Conservation (phyloP, 2,888 invertebrate species). For the Furcula furcula region DNA sequence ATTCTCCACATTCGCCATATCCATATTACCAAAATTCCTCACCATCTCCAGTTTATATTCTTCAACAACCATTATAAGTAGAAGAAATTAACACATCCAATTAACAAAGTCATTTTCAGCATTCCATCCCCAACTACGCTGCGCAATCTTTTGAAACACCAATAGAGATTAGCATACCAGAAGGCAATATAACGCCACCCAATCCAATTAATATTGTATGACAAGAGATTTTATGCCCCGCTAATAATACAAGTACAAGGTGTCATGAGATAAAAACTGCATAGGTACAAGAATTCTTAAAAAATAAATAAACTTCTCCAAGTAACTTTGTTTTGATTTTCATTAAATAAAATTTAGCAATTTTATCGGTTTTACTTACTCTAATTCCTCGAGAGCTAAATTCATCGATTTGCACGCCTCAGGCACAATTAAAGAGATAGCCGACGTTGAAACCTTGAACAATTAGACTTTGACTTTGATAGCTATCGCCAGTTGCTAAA, state of each 20-base stretch:
- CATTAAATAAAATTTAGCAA: background rate
- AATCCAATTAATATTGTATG: background rate
- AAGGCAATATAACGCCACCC: background rate
- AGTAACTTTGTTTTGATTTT: background rate
- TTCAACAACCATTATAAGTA: too few relatives aligned
- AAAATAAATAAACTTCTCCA: background rate
- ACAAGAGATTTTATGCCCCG: too few relatives aligned
- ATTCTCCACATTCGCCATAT: conserved; percentile 3
- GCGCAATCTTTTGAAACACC: too few relatives aligned
- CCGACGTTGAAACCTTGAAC: conserved; percentile 31
- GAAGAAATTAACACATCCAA: too few relatives aligned
- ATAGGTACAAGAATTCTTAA: background rate
- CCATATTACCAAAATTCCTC: background rate
- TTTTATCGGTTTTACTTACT: conserved; percentile 21
- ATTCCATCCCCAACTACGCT: too few relatives aligned
- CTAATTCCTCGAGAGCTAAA: conserved; percentile 29
- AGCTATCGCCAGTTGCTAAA: conserved; percentile 27
- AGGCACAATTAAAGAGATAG: conserved; percentile 32
- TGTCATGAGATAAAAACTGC: background rate
- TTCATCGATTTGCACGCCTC: conserved; percentile 36
- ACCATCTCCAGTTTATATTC: background rate
- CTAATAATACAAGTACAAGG: too few relatives aligned
- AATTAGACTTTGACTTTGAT: conserved; percentile 25
- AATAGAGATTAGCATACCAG: too few relatives aligned
- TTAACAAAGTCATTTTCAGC: too few relatives aligned